phyloP scores from a whole-genome alignment of 2,888 invertebrate genomes.

The Pachydiplax longipennis region DNA sequence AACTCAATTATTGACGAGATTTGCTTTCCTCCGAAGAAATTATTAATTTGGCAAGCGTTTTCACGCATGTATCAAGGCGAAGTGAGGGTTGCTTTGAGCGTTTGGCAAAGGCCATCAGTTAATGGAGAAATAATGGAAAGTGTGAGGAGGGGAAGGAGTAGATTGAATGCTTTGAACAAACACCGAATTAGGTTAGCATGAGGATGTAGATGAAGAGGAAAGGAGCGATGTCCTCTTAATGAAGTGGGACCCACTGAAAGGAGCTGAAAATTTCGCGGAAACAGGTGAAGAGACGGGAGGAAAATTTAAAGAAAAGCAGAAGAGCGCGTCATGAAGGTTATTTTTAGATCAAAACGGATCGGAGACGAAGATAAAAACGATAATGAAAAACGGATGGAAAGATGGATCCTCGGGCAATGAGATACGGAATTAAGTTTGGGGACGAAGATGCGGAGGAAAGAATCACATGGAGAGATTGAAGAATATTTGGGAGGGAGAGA shows the following conservation, averaged over 20 bases:
- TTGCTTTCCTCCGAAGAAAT: background rate
- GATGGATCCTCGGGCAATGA: background rate
- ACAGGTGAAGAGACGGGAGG: background rate
- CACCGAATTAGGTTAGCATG: background rate
- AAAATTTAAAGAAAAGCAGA: background rate
- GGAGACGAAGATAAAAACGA: background rate
- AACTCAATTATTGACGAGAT: background rate
- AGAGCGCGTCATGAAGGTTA: background rate
- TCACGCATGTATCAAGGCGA: background rate
- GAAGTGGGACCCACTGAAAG: background rate
- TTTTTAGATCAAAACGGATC: background rate
- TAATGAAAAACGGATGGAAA: background rate
- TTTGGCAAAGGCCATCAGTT: background rate
- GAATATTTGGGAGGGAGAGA: background rate
- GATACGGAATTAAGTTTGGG: background rate
- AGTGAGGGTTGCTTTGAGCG: background rate
- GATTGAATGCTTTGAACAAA: background rate
- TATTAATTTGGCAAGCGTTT: background rate
- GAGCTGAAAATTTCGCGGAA: background rate
- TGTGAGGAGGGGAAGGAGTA: background rate
- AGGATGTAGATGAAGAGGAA: background rate
- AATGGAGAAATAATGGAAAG: background rate
- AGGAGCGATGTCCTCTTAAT: background rate
- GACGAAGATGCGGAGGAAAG: background rate
- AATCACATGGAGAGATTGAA: background rate